Conservation (phyloP, 2,797 vertebrate species). For the Peromyscus nudipes region DNA sequence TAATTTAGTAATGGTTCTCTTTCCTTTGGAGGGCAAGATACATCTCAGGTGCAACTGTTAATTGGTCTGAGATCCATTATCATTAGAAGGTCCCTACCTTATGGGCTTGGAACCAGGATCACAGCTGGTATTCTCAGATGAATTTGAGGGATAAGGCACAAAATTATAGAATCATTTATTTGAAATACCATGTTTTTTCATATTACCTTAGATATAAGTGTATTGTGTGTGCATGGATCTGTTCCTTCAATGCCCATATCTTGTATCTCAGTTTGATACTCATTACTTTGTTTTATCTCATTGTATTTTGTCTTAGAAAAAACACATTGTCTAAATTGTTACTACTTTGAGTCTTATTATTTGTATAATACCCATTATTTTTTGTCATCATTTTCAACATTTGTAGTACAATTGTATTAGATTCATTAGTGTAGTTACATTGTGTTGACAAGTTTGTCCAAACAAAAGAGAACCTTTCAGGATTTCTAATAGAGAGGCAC, state of each 20-base stretch:
- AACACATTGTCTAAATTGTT: not conserved
- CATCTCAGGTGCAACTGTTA: not conserved
- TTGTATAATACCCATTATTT: slow-evolving; percentile 4
- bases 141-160: not conserved
- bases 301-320: not conserved
- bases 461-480: not conserved
- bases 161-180: not conserved
- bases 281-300: not conserved
- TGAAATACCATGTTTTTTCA: not conserved
- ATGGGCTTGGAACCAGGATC: not conserved
- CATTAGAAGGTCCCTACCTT: not conserved
- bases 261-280: not conserved
- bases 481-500: not conserved
- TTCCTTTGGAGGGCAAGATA: not conserved
- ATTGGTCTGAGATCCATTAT: not conserved
- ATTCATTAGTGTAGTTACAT: not conserved
- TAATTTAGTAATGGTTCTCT: no score
- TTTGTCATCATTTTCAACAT: not conserved
- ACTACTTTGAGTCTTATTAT: slow-evolving; percentile 6
- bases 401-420: not conserved
- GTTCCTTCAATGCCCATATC: not conserved
- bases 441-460: not conserved
- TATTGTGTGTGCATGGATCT: not conserved
- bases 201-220: not conserved
- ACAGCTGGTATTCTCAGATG: not conserved